A percentile compares a stretch with the other conserved stretches of the same genome.
phyloP scores from a whole-genome alignment of 2,113 vertebrate species.

The Zingel zingel region DNA sequence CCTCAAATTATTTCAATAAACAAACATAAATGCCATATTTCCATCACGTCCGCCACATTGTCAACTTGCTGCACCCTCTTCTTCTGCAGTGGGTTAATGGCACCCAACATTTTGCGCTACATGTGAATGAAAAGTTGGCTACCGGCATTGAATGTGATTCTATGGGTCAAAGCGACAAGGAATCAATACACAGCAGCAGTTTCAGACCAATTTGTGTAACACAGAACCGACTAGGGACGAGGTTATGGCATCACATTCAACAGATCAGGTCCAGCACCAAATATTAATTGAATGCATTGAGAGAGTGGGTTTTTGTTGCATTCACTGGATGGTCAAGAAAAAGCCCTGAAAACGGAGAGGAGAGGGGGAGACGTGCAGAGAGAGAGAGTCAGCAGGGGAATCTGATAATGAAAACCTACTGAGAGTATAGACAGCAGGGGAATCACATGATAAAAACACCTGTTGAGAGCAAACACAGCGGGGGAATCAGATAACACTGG shows the following conservation, averaged over 20 bases:
- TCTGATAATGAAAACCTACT: conserved; percentile 60
- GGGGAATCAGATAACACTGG: conserved; percentile 53
- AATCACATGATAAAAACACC: conserved; percentile 39
- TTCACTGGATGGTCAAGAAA: conserved; percentile 28
- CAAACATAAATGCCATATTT: no score
- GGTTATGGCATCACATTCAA: conserved; percentile 20
- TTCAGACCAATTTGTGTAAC: conserved; percentile 49
- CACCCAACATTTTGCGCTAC: neutral
- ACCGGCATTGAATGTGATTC: neutral
- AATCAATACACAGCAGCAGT: conserved; percentile 39
- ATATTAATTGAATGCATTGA: conserved; percentile 27
- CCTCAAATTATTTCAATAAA: no score
- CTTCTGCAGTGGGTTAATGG: no score
- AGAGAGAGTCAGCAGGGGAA: conserved; percentile 22
- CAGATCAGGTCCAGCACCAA: conserved; percentile 13
- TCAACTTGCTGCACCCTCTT: no score
- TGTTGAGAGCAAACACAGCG: conserved; percentile 45
- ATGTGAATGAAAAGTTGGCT: neutral
- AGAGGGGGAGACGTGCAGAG: conserved; percentile 27
- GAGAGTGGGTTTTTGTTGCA: conserved; percentile 19
- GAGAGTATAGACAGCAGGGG: conserved; percentile 48
- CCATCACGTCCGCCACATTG: no score
- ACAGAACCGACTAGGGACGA: conserved; percentile 30
- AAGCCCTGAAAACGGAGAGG: conserved; percentile 41
- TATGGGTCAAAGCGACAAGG: neutral